These are phyloP conservation scores for Callaeas wilsoni DNA, from an alignment of 2,113 vertebrate species.

Conservation along the genomic window DNA sequence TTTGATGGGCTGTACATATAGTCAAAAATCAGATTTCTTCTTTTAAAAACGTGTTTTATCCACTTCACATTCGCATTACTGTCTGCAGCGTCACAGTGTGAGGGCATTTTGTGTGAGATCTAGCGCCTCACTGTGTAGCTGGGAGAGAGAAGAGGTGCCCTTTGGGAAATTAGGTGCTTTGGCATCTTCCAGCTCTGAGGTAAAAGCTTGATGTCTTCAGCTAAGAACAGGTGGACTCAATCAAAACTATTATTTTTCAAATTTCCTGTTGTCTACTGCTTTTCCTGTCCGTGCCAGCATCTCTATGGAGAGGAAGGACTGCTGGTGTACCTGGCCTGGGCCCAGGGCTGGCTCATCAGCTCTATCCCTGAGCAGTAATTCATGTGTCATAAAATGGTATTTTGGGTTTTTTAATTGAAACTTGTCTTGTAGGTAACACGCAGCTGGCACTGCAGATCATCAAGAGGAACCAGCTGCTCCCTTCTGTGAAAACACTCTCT, in stretches of 20 bases:
- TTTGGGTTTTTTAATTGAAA: background rate
- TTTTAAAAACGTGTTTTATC: background rate
- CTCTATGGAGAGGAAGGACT: background rate
- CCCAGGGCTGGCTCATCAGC: background rate
- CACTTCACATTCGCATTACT: background rate
- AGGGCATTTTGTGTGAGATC: background rate
- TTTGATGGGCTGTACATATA: background rate
- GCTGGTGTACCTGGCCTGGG: fast-evolving
- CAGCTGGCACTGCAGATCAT: slow-evolving; percentile 98
- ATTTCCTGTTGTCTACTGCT: background rate
- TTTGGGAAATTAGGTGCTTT: background rate
- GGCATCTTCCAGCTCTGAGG: background rate
- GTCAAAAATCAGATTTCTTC: background rate
- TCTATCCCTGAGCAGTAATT: background rate
- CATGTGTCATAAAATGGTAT: background rate
- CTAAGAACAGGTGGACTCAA: background rate
- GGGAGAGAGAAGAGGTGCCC: background rate
- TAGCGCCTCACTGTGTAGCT: background rate
- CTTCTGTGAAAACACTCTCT: slow-evolving; percentile 78
- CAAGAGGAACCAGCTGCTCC: slow-evolving; percentile 96
- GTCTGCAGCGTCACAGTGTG: background rate
- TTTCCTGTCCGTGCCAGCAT: background rate
- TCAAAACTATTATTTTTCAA: background rate
- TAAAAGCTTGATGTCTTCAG: background rate
- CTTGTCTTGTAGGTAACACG: slow-evolving; percentile 83